These are phyloP conservation scores for Trissolcus brochymenae DNA, from an alignment of 2,888 invertebrate genomes.

Conservation along the genomic window DNA sequence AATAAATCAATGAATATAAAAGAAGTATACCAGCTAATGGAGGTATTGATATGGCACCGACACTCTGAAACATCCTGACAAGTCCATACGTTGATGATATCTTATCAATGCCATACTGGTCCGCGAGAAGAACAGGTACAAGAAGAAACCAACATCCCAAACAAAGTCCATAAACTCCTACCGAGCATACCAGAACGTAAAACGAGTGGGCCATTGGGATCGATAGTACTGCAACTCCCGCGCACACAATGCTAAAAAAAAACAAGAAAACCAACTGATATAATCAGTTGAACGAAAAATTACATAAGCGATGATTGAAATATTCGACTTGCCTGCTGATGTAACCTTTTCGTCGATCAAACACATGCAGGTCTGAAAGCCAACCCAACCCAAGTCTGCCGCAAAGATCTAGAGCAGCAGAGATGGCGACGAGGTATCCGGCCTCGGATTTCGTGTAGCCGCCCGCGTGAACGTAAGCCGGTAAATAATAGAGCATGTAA, in stretches of 20 bases:
- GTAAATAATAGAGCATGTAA: slow-evolving; percentile 85
- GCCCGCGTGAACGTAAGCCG: slow-evolving; percentile 83
- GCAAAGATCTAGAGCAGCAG: slow-evolving; percentile 84
- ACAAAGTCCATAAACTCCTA: slow-evolving; percentile 84
- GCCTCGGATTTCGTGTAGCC: slow-evolving; percentile 81
- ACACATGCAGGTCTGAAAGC: slow-evolving; percentile 84
- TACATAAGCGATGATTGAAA: neutral
- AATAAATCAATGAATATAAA: neutral
- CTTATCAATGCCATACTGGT: slow-evolving; percentile 85
- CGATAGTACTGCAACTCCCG: slow-evolving; percentile 82
- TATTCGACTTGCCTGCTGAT: slow-evolving; percentile 79
- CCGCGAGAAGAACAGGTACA: slow-evolving; percentile 85
- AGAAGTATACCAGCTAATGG: slow-evolving; percentile 80
- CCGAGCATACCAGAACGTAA: slow-evolving; percentile 82
- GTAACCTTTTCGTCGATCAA: slow-evolving; percentile 84
- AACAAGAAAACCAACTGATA: neutral
- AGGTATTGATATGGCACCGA: slow-evolving; percentile 85
- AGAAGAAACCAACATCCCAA: slow-evolving; percentile 87
- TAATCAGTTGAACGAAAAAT: neutral
- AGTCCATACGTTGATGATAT: slow-evolving; percentile 87
- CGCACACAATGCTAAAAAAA: slow-evolving; percentile 81
- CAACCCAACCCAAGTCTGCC: slow-evolving; percentile 85
- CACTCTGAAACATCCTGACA: slow-evolving; percentile 86
- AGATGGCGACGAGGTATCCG: slow-evolving; percentile 85
- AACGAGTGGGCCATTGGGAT: slow-evolving; percentile 83